These are phyloP conservation scores for Hypolimnas misippus DNA, from an alignment of 2,888 invertebrate species.

Conservation along the genomic window DNA sequence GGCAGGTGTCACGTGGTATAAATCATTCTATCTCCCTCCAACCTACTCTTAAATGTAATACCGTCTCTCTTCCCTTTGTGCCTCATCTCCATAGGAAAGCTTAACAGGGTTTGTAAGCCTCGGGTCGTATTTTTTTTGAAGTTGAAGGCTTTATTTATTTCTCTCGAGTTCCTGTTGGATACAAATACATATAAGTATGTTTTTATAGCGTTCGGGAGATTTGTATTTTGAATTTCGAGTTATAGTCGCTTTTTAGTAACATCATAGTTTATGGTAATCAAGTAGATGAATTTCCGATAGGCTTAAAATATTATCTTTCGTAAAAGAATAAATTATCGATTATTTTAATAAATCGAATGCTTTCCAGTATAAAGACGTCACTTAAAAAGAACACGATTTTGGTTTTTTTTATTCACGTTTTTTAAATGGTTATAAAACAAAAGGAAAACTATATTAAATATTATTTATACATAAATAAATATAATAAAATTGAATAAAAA, in stretches of 20 bases:
- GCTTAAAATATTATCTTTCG: constrained; percentile 3
- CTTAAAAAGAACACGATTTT: not conserved
- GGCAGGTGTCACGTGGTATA: constrained; percentile 81
- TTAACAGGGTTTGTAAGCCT: constrained; percentile 61
- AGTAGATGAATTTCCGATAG: constrained; percentile 1
- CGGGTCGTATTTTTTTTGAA: constrained; percentile 57
- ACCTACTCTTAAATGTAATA: constrained; percentile 42
- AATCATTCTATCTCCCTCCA: constrained; percentile 52
- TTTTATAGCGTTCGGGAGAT: constrained; percentile 43
- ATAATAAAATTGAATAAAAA: no score
- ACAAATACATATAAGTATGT: constrained; percentile 61
- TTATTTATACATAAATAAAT: no score
- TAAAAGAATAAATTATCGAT: constrained; percentile 3
- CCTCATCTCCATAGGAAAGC: constrained; percentile 66
- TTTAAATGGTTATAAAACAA: no score
- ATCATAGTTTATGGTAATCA: constrained; percentile 10
- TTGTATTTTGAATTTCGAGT: constrained; percentile 35
- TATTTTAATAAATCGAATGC: constrained; percentile 2
- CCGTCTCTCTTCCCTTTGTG: constrained; percentile 65
- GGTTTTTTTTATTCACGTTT: no score
- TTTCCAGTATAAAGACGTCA: not conserved
- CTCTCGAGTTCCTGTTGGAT: constrained; percentile 66
- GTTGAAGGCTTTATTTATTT: constrained; percentile 76
- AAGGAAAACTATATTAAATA: no score
- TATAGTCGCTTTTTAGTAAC: constrained; percentile 12